A percentile compares a stretch with the other conserved stretches of the same genome.
Conservation (phyloP, 2,888 invertebrate genomes). For the Pogonocherus hispidulus region DNA sequence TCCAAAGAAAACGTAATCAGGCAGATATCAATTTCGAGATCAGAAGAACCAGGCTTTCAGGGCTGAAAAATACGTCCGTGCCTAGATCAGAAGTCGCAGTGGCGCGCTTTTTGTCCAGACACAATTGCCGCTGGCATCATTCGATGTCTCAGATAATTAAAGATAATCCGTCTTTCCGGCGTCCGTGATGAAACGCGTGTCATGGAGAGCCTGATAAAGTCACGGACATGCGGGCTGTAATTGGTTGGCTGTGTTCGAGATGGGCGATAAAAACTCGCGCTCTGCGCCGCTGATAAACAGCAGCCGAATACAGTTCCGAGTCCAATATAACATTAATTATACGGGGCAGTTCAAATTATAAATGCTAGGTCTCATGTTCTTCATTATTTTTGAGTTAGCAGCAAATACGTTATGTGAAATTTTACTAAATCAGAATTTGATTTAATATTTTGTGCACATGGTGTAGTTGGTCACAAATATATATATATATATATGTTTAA, state of each 20-base stretch:
- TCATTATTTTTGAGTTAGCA: no score
- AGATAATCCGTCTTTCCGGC: constrained; percentile 66
- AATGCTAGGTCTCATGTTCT: no score
- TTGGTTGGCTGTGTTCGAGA: constrained; percentile 52
- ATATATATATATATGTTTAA: no score
- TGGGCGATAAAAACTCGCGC: constrained; percentile 22
- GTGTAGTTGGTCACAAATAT: no score
- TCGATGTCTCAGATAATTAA: constrained; percentile 66
- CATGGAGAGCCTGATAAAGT: constrained; percentile 61
- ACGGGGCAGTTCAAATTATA: no score
- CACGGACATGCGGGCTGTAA: constrained; percentile 62
- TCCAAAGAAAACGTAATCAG: constrained; percentile 12
- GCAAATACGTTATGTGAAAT: no score
- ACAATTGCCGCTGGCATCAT: constrained; percentile 60
- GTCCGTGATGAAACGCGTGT: constrained; percentile 62
- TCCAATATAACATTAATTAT: background rate
- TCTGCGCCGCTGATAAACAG: constrained; percentile 11
- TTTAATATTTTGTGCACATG: no score
- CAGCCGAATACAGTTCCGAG: background rate
- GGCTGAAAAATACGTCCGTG: constrained; percentile 42
- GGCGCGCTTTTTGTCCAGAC: constrained; percentile 48
- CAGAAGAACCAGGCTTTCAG: constrained; percentile 3
- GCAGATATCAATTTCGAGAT: constrained; percentile 21
- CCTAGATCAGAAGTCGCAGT: constrained; percentile 43
- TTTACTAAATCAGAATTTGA: no score